These are phyloP conservation scores for Megalopta genalis DNA, from an alignment of 1,140 invertebrate genomes.

Conservation along the genomic window DNA sequence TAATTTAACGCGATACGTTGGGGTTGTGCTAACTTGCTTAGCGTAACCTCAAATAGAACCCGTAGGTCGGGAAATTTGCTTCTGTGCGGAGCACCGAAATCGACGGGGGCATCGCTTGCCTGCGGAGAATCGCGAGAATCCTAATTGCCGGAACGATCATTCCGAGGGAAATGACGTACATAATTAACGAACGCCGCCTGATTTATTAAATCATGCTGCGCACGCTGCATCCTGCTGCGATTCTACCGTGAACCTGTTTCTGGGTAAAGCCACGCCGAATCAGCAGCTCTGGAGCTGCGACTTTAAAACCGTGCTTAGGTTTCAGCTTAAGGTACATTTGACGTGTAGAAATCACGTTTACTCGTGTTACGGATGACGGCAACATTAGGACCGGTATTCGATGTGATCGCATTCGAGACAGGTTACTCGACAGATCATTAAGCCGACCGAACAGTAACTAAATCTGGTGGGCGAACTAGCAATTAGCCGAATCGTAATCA, in stretches of 20 bases:
- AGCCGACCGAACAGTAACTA: background rate
- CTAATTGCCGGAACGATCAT: conserved; percentile 50
- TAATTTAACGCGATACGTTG: conserved; percentile 73
- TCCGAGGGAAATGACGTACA: conserved; percentile 41
- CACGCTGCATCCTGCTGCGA: background rate
- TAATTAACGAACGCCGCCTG: conserved; percentile 15
- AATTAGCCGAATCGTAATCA: conserved; percentile 8
- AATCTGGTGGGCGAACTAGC: background rate
- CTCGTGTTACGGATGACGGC: background rate
- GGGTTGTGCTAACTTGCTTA: conserved; percentile 80
- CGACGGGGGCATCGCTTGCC: conserved; percentile 24
- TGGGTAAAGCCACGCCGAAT: background rate
- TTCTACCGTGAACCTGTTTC: background rate
- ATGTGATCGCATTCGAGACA: background rate
- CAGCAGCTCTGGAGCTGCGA: background rate
- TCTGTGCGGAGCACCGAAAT: conserved; percentile 51
- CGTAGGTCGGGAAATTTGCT: conserved; percentile 81
- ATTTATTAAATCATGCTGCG: conserved; percentile 35
- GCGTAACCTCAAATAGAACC: conserved; percentile 75
- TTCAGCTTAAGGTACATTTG: too few species aligned
- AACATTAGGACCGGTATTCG: background rate
- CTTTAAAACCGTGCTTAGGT: too few species aligned
- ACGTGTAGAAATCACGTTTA: too few species aligned
- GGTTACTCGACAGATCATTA: background rate
- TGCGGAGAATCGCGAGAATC: conserved; percentile 42